Evolutionary conservation across 37 sponge, comb jelly and placozoan species (phyloP).

Genomic region (Agelas oroides): DNA sequence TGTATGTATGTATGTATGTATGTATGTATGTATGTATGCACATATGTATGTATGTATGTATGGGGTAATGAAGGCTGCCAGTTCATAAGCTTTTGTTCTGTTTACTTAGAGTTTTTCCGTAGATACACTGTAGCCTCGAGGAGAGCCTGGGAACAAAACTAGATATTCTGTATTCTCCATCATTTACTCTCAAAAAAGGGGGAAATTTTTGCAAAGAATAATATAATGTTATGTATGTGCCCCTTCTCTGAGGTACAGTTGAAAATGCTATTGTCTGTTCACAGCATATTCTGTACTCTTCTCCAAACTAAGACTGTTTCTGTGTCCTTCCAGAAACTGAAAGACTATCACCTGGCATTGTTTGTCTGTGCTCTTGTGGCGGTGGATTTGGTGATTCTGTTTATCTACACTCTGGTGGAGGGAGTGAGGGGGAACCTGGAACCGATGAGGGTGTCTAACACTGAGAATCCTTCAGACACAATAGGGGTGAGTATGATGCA

Average conservation of each 20-base stretch:
- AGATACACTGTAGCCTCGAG: too few species aligned
- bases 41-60: conserved; percentile 17
- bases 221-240: background rate
- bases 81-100: too few species aligned
- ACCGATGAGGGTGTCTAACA: background rate
- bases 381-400: background rate
- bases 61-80: too few species aligned
- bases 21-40: conserved; percentile 19
- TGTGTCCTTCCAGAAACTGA: background rate
- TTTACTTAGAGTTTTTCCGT: too few species aligned
- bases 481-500: background rate
- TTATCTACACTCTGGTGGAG: background rate
- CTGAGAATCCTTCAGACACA: background rate
- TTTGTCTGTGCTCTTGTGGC: background rate
- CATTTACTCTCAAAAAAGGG: background rate
- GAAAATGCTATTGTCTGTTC: too few species aligned
- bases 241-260: too few species aligned
- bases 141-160: too few species aligned
- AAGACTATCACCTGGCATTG: background rate
- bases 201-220: too few species aligned
- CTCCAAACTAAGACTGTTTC: too few species aligned
- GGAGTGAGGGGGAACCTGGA: background rate
- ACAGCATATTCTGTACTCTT: too few species aligned
- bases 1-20: conserved; percentile 12
- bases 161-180: background rate